Evolutionary conservation across 1,140 invertebrate species (phyloP).

Genomic region (Sitodiplosis mosellana): DNA sequence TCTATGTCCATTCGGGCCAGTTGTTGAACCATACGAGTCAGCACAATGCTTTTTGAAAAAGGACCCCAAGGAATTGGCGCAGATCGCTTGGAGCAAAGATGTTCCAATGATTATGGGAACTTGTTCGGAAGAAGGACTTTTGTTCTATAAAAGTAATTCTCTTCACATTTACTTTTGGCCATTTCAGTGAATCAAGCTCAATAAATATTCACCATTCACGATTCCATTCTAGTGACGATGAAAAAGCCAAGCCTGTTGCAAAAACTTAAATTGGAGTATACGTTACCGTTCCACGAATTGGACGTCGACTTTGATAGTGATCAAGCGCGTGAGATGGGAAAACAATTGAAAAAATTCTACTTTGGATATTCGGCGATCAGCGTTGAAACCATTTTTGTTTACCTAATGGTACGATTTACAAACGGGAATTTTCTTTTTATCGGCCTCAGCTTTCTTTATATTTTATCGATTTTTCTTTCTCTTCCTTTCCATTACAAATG

Average conservation of each 20-base stretch:
- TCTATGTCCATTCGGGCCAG: conserved; percentile 21
- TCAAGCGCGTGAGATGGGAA: background rate
- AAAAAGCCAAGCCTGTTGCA: no score
- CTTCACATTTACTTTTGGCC: background rate
- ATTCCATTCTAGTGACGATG: no score
- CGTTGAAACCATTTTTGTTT: background rate
- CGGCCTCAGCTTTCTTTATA: background rate
- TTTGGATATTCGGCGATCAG: background rate
- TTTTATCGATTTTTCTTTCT: background rate
- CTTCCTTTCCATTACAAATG: background rate
- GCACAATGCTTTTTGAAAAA: conserved; percentile 17
- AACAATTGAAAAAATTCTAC: background rate
- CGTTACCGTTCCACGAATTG: no score
- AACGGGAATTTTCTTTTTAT: no score
- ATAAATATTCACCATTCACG: no score
- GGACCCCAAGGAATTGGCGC: conserved; percentile 22
- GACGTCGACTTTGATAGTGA: no score
- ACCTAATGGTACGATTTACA: background rate
- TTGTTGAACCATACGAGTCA: conserved; percentile 22
- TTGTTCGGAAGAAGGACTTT: conserved; percentile 23
- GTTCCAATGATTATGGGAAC: conserved; percentile 26
- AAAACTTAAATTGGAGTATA: no score
- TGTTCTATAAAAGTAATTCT: conserved; percentile 13
- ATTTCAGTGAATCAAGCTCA: no score
- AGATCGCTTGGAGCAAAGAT: conserved; percentile 23